Percentiles rank a stretch among this genome's conserved stretches.
Evolutionary conservation across 1,140 invertebrate genomes (phyloP).

Genomic region (Trinorchestia longiramus): DNA sequence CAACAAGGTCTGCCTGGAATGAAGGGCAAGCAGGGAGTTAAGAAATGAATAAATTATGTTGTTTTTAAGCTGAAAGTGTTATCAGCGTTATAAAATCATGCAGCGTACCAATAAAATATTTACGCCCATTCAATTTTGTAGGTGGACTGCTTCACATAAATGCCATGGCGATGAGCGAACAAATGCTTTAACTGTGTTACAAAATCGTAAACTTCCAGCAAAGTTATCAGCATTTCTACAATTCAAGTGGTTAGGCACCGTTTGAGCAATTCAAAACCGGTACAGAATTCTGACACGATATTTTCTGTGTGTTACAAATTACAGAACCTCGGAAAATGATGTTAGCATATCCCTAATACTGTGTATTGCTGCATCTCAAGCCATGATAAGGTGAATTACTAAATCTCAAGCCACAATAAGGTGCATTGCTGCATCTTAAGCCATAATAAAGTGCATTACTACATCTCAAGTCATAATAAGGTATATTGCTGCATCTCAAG

Average conservation of each 20-base stretch:
- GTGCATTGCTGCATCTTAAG: no score
- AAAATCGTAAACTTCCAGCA: neutral
- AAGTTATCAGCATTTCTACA: neutral
- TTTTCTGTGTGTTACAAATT: neutral
- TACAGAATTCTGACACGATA: neutral
- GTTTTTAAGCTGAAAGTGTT: neutral
- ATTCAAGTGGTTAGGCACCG: neutral
- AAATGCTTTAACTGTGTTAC: neutral
- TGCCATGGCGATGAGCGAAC: neutral
- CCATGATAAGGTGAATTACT: no score
- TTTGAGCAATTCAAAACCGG: neutral
- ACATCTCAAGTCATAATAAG: no score
- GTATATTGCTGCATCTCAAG: no score
- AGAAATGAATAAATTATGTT: neutral
- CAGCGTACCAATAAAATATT: neutral
- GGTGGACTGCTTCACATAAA: neutral
- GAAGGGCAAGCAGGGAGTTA: neutral
- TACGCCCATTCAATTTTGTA: neutral
- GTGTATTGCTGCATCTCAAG: no score
- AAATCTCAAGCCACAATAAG: no score
- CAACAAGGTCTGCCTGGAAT: neutral
- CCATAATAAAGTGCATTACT: no score
- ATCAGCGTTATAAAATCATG: neutral
- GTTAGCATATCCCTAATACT: no score
- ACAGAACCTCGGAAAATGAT: neutral